phyloP scores from a whole-genome alignment of 2,888 invertebrate species.

The Syrphus vitripennis region DNA sequence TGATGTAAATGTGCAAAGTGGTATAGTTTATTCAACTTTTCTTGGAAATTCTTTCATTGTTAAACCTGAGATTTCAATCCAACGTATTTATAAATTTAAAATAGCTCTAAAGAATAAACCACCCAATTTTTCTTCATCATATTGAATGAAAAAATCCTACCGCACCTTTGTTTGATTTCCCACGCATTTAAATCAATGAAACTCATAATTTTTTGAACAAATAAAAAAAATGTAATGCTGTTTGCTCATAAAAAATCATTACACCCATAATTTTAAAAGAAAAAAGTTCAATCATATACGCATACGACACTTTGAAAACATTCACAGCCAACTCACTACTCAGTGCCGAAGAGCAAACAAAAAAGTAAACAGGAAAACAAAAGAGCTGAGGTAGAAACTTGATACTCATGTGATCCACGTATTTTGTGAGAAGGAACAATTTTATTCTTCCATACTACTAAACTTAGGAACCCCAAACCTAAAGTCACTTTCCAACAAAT shows the following conservation, averaged over 20 bases:
- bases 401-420: constrained; percentile 16
- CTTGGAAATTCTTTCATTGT: too few relatives aligned
- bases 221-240: not conserved
- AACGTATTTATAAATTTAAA: too few relatives aligned
- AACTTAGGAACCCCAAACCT: not conserved
- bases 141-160: not conserved
- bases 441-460: not conserved
- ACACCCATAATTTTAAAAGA: not conserved
- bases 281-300: not conserved
- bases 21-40: too few relatives aligned
- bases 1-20: too few relatives aligned
- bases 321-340: not conserved
- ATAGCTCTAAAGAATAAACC: too few relatives aligned
- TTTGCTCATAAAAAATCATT: constrained; percentile 1
- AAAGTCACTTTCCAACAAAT: constrained; percentile 5
- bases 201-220: not conserved
- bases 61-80: too few relatives aligned
- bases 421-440: not conserved
- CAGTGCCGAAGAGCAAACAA: not conserved
- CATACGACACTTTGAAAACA: not conserved
- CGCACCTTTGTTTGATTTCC: not conserved
- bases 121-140: too few relatives aligned
- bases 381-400: constrained; percentile 32
- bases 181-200: not conserved
- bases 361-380: constrained; percentile 10